A percentile compares a stretch with the other conserved stretches of the same genome.
phyloP scores from a whole-genome alignment of 1,140 invertebrate genomes.

The Drosophila subpulchrella region DNA sequence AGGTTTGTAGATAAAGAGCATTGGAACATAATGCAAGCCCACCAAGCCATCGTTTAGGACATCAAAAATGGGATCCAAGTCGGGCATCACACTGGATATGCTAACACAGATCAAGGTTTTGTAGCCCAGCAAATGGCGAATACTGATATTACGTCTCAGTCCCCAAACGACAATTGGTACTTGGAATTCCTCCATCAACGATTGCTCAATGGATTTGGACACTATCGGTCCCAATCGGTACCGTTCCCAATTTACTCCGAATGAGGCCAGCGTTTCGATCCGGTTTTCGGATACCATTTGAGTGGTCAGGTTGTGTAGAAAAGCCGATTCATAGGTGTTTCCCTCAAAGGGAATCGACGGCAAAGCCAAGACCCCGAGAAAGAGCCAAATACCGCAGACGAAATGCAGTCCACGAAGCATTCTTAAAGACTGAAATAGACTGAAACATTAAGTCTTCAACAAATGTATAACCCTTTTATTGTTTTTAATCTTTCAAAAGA shows the following conservation, averaged over 20 bases:
- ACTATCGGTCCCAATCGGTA: not conserved
- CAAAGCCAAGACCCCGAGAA: not conserved
- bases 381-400: conserved; percentile 7
- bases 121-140: conserved; percentile 15
- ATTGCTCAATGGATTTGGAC: conserved; percentile 37
- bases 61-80: conserved; percentile 44
- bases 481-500: not conserved
- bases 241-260: not conserved
- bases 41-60: conserved; percentile 19
- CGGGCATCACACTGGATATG: conserved; percentile 21
- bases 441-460: not conserved
- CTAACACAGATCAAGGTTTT: conserved; percentile 37
- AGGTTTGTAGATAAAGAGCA: conserved; percentile 41
- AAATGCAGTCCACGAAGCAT: conserved; percentile 9
- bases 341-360: not conserved
- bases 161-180: conserved; percentile 45
- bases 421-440: conserved; percentile 13
- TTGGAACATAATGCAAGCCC: conserved; percentile 38
- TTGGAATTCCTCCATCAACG: conserved; percentile 33
- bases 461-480: too few relatives aligned
- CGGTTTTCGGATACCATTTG: conserved; percentile 12
- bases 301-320: conserved; percentile 11
- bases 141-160: conserved; percentile 8
- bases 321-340: conserved; percentile 1
- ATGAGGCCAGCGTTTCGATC: conserved; percentile 16